Evolutionary conservation across 2,113 vertebrate species (phyloP).

Genomic region (Upupa epops): DNA sequence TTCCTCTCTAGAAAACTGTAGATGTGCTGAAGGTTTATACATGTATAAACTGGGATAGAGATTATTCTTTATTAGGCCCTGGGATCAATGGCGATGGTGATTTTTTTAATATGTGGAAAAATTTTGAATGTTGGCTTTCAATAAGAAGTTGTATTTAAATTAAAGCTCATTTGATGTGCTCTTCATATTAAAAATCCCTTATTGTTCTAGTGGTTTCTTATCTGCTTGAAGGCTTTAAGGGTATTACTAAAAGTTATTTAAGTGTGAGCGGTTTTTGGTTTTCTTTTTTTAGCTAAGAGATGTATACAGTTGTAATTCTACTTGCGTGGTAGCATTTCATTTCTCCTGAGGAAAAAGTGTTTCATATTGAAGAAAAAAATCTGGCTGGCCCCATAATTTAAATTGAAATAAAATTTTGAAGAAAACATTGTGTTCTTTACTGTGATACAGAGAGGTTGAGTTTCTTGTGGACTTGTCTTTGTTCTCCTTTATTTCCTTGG

Average conservation of each 20-base stretch:
- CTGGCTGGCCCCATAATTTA: constrained; percentile 86
- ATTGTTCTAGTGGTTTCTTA: constrained; percentile 71
- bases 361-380: constrained; percentile 82
- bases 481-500: background rate
- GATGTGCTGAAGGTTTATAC: background rate
- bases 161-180: constrained; percentile 68
- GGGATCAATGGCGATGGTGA: constrained; percentile 46
- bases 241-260: constrained; percentile 70
- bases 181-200: constrained; percentile 62
- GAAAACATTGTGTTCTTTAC: constrained; percentile 68
- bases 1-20: constrained; percentile 10
- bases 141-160: constrained; percentile 71
- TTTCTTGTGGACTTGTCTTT: background rate
- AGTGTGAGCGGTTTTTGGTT: constrained; percentile 23
- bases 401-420: constrained; percentile 89
- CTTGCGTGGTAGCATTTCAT: constrained; percentile 68
- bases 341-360: constrained; percentile 73
- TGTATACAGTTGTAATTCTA: constrained; percentile 75
- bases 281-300: constrained; percentile 18
- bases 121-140: constrained; percentile 64
- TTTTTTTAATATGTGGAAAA: constrained; percentile 70
- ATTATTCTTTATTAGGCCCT: constrained; percentile 4
- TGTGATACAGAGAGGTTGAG: background rate
- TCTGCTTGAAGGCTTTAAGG: constrained; percentile 65
- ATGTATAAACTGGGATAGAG: constrained; percentile 22